Evolutionary conservation across 2,113 vertebrate genomes (phyloP).

Genomic region (Xenus cinereus): DNA sequence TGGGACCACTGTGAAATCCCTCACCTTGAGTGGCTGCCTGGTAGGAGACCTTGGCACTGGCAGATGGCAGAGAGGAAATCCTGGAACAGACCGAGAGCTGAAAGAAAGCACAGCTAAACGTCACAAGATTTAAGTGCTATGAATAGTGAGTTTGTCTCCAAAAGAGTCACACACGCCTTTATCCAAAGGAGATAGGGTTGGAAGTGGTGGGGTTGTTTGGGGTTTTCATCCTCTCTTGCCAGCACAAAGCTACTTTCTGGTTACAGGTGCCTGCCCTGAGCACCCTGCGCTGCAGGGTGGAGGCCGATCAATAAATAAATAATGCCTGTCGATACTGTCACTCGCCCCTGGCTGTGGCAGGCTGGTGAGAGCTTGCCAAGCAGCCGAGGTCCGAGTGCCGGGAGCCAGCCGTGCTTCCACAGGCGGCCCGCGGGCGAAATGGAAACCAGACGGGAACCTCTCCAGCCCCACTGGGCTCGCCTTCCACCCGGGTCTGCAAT

Average conservation of each 20-base stretch:
- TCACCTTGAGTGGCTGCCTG: background rate
- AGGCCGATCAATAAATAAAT: background rate
- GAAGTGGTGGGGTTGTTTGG: background rate
- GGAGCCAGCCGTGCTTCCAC: background rate
- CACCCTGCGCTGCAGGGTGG: background rate
- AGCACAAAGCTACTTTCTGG: background rate
- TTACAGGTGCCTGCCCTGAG: background rate
- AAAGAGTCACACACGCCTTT: background rate
- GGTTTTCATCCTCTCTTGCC: background rate
- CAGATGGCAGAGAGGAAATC: background rate
- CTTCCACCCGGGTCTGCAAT: constrained; percentile 60
- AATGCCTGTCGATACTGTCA: background rate
- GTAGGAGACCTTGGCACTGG: background rate
- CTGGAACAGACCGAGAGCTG: background rate
- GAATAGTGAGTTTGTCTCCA: constrained; percentile 13
- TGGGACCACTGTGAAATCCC: background rate
- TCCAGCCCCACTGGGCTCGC: constrained; percentile 42
- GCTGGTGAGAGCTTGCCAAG: background rate
- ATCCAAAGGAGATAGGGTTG: background rate
- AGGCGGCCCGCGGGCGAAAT: background rate
- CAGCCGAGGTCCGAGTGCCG: background rate
- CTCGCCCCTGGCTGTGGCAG: background rate
- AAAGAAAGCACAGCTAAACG: background rate
- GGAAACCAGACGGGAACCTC: constrained; percentile 67
- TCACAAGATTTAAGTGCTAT: background rate